Base-by-base conservation (phyloP, 2,113 vertebrate genomes). In the Coreoperca whiteheadi region DNA sequence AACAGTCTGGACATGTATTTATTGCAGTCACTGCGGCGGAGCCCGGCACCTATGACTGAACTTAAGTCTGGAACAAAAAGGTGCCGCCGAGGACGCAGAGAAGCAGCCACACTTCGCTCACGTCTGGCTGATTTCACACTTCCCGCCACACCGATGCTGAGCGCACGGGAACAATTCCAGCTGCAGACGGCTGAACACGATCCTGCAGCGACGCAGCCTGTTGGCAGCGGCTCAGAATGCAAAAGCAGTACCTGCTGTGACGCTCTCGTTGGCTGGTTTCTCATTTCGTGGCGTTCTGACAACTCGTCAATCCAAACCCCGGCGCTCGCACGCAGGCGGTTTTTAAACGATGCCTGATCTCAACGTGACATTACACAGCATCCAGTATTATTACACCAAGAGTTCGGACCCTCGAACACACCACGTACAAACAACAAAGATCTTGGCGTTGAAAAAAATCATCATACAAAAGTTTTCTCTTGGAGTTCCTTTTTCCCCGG, bases 321-420 rank as follows among this genome's bases (percentile, higher is more conserved):
- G 69, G 37, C 56, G 46, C 61, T 2, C 63, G 65, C 43, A 50
- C 54, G 43, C 39, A 41, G n/a, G n/a, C n/a, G n/a, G 15, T 57
- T 84, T 81, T 82, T 74, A 74, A 82, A 82, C 77, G 69, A 72
- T 65, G 64, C 71, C 64, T 71, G 79, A 74, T 81, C 68, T 79
- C 83, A 85, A 70, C 71, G 39, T 65, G 83, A 74, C 85, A 73
- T 77, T 68, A 82, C 79, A 79, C 64, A 79, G 71, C 59, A 74
- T 81, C 34, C 57, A 69, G 12, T 61, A 61, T 41, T 10, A 66
- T 56, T 30, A 83, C 18, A 11, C 78, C 60, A 34, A 60, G 65
- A 81, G 78, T 76, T 64, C 15, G n/a, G 30, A 75, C 60, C 23
- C 65, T 39, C 4, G n/a, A 85, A 76, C 50, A 30, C 60, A 59